Evolutionary conservation across 92 coral and sea anemone genomes (phyloP), one percentile per base, ranked within the genome.

Genomic region (Paramuricea clavata): DNA sequence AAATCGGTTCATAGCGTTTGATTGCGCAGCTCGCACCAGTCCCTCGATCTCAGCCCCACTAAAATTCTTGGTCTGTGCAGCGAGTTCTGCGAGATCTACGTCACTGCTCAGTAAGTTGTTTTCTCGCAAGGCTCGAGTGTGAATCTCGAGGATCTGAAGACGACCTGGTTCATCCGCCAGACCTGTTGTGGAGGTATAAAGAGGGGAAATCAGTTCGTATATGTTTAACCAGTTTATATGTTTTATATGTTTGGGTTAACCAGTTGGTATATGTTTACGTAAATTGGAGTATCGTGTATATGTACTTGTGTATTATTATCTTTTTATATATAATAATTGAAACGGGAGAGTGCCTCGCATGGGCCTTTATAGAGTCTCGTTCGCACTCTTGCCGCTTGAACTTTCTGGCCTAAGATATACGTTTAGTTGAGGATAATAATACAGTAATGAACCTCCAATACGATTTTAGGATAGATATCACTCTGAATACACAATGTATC

Each of bases 31-130:
- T 50, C 99, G 92, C 27, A 97, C 99, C 33, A 97, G 91, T 13
- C 98, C 99, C 31, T 94, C 99, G 19, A 97, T 97, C 91, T 97
- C 99, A 33, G 99, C 98, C 31, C 99, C 99, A 41, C 98, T 97
- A 68, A 97, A 97, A 92, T 97, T 97, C 95, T 97, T 97, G 43
- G 99, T 97, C 75, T 94, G 97, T 7, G 90, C 74, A 1, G 99
- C 99, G 47, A 97, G 90, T 62, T 93, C 98, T 9, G 28, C 64
- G 62, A 97, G 76, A 64, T 97, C 97, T 17, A 97, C 96, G 52
- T 97, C 99, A 1, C 78, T 49, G 1, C 92, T 92, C 5, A 97
- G 88, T 1, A 97, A 93, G 39, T 89, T 89, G 91, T 93, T 92
- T 81, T 97, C 98, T 69, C 93, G 89, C 92, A 97, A 91, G 78